Evolutionary conservation across 1,140 invertebrate species (phyloP).

Genomic region (Heliconius nattereri): DNA sequence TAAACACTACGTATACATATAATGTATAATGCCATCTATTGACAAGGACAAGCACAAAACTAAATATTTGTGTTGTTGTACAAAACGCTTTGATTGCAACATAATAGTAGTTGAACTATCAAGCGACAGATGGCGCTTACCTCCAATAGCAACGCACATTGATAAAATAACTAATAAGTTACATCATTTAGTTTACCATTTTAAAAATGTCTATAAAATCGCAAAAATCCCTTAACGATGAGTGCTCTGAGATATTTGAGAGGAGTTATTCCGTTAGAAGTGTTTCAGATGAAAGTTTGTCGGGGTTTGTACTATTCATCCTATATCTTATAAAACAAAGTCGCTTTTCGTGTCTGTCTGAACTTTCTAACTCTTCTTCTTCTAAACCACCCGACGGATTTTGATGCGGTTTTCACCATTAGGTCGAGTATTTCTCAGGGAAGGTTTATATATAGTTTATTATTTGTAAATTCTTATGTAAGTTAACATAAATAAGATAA

Average conservation of each 20-base stretch:
- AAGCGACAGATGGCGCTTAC: neutral
- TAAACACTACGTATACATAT: no score
- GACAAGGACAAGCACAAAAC: neutral
- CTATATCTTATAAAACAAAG: no score
- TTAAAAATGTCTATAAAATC: conserved; percentile 70
- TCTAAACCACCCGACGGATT: no score
- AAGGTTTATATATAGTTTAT: no score
- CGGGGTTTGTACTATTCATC: conserved; percentile 51
- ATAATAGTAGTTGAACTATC: neutral
- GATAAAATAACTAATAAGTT: neutral
- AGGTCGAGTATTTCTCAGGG: no score
- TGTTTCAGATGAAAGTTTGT: conserved; percentile 63
- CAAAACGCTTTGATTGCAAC: neutral
- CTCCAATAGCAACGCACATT: neutral
- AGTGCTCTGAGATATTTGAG: conserved; percentile 68
- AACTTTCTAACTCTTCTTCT: no score
- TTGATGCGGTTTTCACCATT: no score
- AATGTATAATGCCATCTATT: neutral
- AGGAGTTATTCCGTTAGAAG: conserved; percentile 66
- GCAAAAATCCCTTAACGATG: conserved; percentile 67
- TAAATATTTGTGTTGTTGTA: neutral
- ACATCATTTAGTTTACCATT: neutral
- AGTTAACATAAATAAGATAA: no score
- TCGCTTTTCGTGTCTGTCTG: no score
- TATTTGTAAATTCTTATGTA: no score